Base-by-base conservation (phyloP, 2,888 invertebrate genomes). In the Hirtodrosophila histrioides region DNA sequence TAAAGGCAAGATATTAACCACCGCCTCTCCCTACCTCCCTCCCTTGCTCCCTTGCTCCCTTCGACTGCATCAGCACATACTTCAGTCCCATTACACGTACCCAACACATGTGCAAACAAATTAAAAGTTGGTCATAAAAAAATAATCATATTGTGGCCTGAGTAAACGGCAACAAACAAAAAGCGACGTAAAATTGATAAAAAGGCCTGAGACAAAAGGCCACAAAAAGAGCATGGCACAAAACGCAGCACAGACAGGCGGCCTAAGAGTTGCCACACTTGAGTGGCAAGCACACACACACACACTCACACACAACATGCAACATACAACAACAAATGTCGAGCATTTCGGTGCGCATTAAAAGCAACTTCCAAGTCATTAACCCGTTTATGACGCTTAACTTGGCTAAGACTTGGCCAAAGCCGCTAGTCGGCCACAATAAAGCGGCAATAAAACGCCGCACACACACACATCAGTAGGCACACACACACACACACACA, bases 331-430 rank as follows among this genome's bases (percentile, higher is more conserved):
- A 50, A 63, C 46, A 69, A 65, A 61, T 65, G 70, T 57, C 12
- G 56, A 66, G 63, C 74, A 61, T 65, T 78, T 63, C 65, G 67
- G 66, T 48, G 53, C 73, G 81, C 81, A 83, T 83, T 78, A 77
- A 74, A 79, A 78, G 75, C 78, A 82, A 84, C 87, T 87, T 88
- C 88, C 87, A 84, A 86, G 86, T 88, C 87, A 88, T 88, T 88
- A 88, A 88, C 87, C 87, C 88, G 86, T 88, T 88, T 88, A 87
- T 84, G 87, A 61, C 81, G 86, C 85, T 78, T 71, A 86, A 75
- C 79, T 79, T 79, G 82, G 69, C 86, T 77, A 81, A 84, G 75
- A 68, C 75, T 58, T 43, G 66, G 63, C 69, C 78, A 68, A 31
- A 63, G 71, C 66, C 49, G 67, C 41, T 62, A 51, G 57, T 51